Evolutionary conservation across 2,113 vertebrate species (phyloP), one percentile per base, ranked within the genome.

Genomic region (Grammomys surdaster): DNA sequence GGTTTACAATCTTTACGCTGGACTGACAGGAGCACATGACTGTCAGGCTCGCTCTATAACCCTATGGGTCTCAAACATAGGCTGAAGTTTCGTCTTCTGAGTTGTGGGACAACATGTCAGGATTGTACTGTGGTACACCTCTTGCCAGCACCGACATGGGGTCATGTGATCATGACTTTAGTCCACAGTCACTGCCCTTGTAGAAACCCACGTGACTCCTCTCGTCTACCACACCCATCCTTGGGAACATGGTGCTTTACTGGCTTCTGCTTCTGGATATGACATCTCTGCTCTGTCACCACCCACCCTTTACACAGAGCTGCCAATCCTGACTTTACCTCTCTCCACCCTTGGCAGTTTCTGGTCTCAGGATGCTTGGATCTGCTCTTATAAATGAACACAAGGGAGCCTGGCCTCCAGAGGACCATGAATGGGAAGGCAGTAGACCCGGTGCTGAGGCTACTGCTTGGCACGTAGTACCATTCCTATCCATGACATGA

Each of bases 401-500:
- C 0, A 0, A 43, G 40, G 33, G 56, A n/a, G 28, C n/a, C 19
- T 80, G 56, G 13, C n/a, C 70, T 51, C 17, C 0, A 36, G 54
- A 11, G 7, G 40, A 31, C 58, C 3, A 0, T 0, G 9, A n/a
- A 46, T 40, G 11, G 9, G 5, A 11, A 8, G 4, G 20, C 33
- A 60, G 51, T 0, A 24, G 46, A 43, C 58, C 51, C 24, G 1
- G 46, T 0, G 31, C 7, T 0, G 6, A 5, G 40, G n/a, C 31
- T 33, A 2, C 17, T 0, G 82, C 46, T 31, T 24, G n/a, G n/a
- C 1, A 0, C 2, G 46, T 16, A 14, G 20, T 22, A 3, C 1
- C 4, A 4, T 2, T 22, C 1, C 36, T 8, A 0, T 1, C 0
- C n/a, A 24, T 1, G 22, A 36, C 1, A 5, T 0, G 1, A 70